Evolutionary conservation across 2,888 invertebrate species (phyloP), one percentile per base, ranked within the genome.

Genomic region (Cynaeus angustus): DNA sequence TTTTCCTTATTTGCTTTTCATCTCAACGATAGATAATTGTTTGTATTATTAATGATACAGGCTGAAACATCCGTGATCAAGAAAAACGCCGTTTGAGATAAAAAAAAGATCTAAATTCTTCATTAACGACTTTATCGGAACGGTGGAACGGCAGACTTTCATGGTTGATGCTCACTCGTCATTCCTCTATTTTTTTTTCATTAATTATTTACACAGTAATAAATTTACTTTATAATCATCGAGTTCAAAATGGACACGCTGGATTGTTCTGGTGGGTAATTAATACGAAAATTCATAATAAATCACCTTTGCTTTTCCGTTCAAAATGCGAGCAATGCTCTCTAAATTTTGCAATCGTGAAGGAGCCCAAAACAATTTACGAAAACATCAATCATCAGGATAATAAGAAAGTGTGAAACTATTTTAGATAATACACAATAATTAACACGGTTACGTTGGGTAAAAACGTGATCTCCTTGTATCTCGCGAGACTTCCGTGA

Each of bases 391-490:
- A 67, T 67, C 67, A 61, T 66, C 45, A n/a, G 41, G 59, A 59
- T 67, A 67, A 67, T 67, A 43, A 53, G 67, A 67, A 67, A 61
- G 67, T 67, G 67, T 53, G 59, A 67, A 67, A 67, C 61, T 67
- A 52, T 61, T 52, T 61, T 61, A 67, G 59, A 67, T 67, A 61
- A 67, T 59, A 45, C 56, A 50, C 50, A 30, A 46, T 66, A 66
- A 66, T 66, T 66, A 66, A 66, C 48, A 33, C 30, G 66, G 43
- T 45, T 37, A 65, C 48, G 55, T 56, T 66, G 56, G 28, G 38
- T 37, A 38, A 56, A 56, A 61, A 53, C 37, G 53, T 26, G 53
- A 28, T 50, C 46, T 21, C 6, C 46, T 16, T 46, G 16, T n/a
- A 46, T 9, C 46, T 46, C 13, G 16, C 14, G 9, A 33, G 33